These are phyloP conservation scores for Esperia sulphurella DNA, from an alignment of 2,888 invertebrate genomes.

Conservation along the genomic window DNA sequence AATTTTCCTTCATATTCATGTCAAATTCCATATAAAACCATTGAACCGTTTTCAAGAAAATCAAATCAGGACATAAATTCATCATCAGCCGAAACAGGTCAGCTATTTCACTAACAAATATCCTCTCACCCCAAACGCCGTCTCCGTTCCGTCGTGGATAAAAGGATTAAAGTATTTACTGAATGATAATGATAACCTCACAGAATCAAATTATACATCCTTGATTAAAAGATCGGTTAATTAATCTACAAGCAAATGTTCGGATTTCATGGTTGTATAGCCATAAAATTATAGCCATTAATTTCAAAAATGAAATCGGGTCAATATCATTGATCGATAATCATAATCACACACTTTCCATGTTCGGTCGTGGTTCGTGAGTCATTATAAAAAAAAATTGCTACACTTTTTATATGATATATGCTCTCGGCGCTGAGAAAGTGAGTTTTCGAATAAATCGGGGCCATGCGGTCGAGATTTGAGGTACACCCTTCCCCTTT, in stretches of 20 bases:
- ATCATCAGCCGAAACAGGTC: too few species aligned
- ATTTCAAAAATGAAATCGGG: constrained; percentile 31
- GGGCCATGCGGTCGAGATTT: constrained; percentile 17
- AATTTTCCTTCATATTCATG: too few species aligned
- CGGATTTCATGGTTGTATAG: constrained; percentile 1
- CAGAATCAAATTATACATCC: too few species aligned
- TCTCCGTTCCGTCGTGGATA: too few species aligned
- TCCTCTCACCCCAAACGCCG: too few species aligned
- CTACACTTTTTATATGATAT: constrained; percentile 40
- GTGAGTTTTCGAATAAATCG: constrained; percentile 25
- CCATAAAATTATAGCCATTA: constrained; percentile 12
- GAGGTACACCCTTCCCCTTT: neutral
- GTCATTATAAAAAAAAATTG: constrained; percentile 43
- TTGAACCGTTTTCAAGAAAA: too few species aligned
- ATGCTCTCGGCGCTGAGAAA: constrained; percentile 38
- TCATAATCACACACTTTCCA: constrained; percentile 58
- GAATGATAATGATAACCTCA: too few species aligned
- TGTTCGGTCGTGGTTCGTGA: constrained; percentile 37
- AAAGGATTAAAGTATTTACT: too few species aligned
- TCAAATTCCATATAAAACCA: too few species aligned
- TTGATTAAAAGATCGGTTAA: too few species aligned
- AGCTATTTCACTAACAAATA: too few species aligned
- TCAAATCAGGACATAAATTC: too few species aligned
- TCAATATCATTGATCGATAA: constrained; percentile 50
- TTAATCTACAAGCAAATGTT: neutral